These are phyloP conservation scores for Cryptoprocta ferox DNA, from an alignment of 2,797 vertebrate genomes.

Conservation along the genomic window DNA sequence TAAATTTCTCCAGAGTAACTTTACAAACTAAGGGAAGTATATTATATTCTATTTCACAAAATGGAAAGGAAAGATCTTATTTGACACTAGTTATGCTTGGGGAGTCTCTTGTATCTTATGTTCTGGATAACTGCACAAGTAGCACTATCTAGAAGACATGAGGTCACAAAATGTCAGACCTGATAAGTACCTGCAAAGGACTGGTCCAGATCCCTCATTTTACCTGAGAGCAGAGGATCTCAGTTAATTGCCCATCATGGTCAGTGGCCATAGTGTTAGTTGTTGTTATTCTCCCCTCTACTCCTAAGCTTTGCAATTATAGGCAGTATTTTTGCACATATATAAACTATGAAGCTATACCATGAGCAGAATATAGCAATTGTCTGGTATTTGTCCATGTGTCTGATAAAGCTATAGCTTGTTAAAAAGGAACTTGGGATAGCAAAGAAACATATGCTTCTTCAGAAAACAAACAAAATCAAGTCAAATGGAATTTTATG, in stretches of 20 bases:
- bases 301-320: neutral
- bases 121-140: neutral
- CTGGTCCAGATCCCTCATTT: neutral
- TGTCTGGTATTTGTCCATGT: neutral
- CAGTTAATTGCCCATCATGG: neutral
- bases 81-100: neutral
- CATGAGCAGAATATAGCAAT: neutral
- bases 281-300: accelerated
- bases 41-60: neutral
- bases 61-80: neutral
- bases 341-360: neutral
- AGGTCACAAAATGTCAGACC: neutral
- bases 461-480: neutral
- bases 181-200: neutral
- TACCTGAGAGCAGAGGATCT: neutral
- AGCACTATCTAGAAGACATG: neutral
- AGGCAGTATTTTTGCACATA: neutral
- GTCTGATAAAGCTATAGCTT: neutral
- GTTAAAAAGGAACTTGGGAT: neutral
- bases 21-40: neutral
- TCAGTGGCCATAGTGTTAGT: neutral
- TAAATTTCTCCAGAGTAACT: neutral
- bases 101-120: neutral
- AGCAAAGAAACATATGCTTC: neutral
- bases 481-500: neutral